These are phyloP conservation scores for Zootermopsis nevadensis DNA, from an alignment of 2,888 invertebrate genomes.

Conservation along the genomic window DNA sequence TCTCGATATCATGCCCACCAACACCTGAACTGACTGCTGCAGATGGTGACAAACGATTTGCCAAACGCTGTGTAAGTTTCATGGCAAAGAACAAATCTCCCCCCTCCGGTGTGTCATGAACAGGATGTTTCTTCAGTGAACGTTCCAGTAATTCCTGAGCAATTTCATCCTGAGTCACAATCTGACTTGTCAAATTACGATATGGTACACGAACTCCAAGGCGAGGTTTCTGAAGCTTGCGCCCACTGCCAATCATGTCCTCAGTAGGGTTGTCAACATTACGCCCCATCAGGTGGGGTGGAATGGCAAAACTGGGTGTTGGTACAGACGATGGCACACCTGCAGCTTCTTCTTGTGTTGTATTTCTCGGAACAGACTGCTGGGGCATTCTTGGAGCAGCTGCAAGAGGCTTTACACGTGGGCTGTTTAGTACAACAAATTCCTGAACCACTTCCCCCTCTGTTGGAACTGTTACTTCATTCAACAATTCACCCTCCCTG, in stretches of 20 bases:
- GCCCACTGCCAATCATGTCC: slow-evolving; percentile 58
- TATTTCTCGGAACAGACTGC: slow-evolving; percentile 34
- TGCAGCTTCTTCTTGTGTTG: slow-evolving; percentile 36
- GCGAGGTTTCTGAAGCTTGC: slow-evolving; percentile 62
- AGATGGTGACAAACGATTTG: slow-evolving; percentile 61
- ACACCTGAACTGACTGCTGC: slow-evolving; percentile 55
- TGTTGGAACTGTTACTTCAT: slow-evolving; percentile 28
- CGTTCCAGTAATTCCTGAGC: slow-evolving; percentile 68
- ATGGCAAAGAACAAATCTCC: slow-evolving; percentile 67
- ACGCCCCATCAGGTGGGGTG: slow-evolving; percentile 62
- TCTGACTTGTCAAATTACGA: slow-evolving; percentile 66
- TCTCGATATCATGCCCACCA: slow-evolving; percentile 54
- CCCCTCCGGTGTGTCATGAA: slow-evolving; percentile 59
- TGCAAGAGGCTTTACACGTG: slow-evolving; percentile 18
- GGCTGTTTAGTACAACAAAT: slow-evolving; percentile 2
- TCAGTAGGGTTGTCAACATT: slow-evolving; percentile 62
- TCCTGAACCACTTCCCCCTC: slow-evolving; percentile 15
- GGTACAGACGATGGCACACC: slow-evolving; percentile 14
- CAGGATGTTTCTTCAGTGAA: slow-evolving; percentile 62
- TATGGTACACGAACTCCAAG: slow-evolving; percentile 63
- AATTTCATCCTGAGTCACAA: slow-evolving; percentile 68
- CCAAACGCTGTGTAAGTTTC: slow-evolving; percentile 67
- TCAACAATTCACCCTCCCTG: slow-evolving; percentile 21
- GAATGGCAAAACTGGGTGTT: slow-evolving; percentile 49
- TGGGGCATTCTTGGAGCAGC: slow-evolving; percentile 47